These are phyloP conservation scores for Pterobdella sp. DNA, from an alignment of 2,888 invertebrate species.

Conservation along the genomic window DNA sequence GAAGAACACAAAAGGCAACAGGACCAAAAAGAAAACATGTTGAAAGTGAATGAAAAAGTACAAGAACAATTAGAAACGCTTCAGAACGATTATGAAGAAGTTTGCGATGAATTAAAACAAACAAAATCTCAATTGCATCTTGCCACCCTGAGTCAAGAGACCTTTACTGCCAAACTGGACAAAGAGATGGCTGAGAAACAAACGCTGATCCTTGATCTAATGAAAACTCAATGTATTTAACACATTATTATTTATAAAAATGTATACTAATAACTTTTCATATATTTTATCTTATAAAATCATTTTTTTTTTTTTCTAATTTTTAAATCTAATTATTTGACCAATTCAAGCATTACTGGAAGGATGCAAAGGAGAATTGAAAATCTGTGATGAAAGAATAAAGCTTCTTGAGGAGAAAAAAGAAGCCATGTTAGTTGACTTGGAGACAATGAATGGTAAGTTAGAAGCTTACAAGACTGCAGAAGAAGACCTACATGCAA, in stretches of 20 bases:
- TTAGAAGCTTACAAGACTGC: conserved; percentile 42
- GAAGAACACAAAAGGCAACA: neutral
- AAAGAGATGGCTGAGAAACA: neutral
- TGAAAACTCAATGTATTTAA: neutral
- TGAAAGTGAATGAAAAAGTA: neutral
- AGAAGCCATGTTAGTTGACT: conserved; percentile 43
- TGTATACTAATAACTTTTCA: neutral
- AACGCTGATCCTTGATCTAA: neutral
- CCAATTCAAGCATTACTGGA: neutral
- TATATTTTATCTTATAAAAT: neutral
- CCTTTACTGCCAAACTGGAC: neutral
- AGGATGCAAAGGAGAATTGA: neutral
- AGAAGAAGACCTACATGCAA: conserved; percentile 41
- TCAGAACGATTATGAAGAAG: neutral
- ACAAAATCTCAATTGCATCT: neutral
- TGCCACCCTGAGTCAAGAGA: neutral
- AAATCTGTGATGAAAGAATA: neutral
- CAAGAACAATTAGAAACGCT: neutral
- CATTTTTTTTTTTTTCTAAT: neutral
- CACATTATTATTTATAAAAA: neutral
- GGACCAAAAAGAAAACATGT: neutral
- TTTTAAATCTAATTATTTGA: neutral
- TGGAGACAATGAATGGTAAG: conserved; percentile 43
- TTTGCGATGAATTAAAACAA: neutral
- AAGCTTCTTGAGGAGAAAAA: conserved; percentile 43